Conservation (phyloP, 2,888 invertebrate species). For the Drosophila recens region DNA sequence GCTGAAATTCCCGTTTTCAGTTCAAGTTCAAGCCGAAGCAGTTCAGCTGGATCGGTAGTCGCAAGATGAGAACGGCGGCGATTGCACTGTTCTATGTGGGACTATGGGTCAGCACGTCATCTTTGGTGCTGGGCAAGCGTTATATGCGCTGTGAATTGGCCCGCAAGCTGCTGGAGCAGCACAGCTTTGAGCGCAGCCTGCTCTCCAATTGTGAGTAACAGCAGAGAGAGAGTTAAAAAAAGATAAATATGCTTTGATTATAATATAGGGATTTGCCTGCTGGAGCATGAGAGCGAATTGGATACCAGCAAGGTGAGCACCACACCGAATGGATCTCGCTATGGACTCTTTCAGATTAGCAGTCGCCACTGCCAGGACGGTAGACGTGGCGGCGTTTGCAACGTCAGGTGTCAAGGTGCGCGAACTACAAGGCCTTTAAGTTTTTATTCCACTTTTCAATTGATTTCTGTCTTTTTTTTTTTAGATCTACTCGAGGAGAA, state of each 20-base stretch:
- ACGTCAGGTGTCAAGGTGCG: constrained; percentile 90
- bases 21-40: constrained; percentile 29
- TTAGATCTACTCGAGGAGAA: constrained; percentile 89
- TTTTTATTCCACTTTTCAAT: not conserved
- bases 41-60: constrained; percentile 39
- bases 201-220: constrained; percentile 80
- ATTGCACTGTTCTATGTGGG: constrained; percentile 37
- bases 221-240: not conserved
- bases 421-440: not conserved
- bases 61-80: constrained; percentile 57
- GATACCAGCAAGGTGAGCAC: constrained; percentile 87
- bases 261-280: constrained; percentile 80
- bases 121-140: constrained; percentile 54
- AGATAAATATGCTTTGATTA: not conserved
- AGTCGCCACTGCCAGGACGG: constrained; percentile 88
- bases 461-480: not conserved
- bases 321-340: constrained; percentile 87
- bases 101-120: constrained; percentile 31
- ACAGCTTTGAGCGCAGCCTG: constrained; percentile 78
- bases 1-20: constrained; percentile 22
- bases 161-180: constrained; percentile 74
- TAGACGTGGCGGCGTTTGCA: constrained; percentile 88
- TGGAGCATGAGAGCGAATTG: constrained; percentile 88
- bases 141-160: constrained; percentile 81
- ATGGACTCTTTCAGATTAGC: constrained; percentile 89